Evolutionary conservation across 2,113 vertebrate genomes (phyloP), one percentile per base, ranked within the genome.

Genomic region (Zingel zingel): DNA sequence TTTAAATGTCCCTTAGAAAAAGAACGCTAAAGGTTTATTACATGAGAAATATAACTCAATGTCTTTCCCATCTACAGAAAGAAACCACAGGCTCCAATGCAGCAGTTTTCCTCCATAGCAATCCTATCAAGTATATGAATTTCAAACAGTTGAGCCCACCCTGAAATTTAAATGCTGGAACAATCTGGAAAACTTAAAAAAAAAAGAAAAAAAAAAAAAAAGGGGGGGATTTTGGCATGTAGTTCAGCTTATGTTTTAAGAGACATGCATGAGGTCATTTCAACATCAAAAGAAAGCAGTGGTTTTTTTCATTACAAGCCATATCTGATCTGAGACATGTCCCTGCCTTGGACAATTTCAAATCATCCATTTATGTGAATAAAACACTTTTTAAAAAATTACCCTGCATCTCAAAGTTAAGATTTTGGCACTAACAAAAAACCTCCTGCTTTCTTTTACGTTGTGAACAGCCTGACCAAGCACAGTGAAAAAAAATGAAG

Each of bases 111-210:
- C 64, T 71, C 43, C 50, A 65, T 16, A 73, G 47, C n/a, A 57
- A 73, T 36, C 54, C 53, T 23, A 79, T 68, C 19, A 65, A 67
- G 48, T 30, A 76, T 30, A 51, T 76, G 10, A 75, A 79, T 88
- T 87, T 82, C 88, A 90, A 93, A 82, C 43, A 62, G 47, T 12
- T 27, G 19, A 79, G 45, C 36, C 64, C 27, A 63, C 45, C 73
- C 54, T 75, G 80, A 82, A 43, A 74, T 84, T 79, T 82, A 18
- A 80, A 84, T 45, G 79, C 53, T 86, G 77, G 21, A 67, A 86
- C 58, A 73, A 70, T 56, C 5, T 73, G 69, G n/a, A 79, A 74
- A 76, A 56, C 12, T 23, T 23, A 0, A 51, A 73, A 27, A 27
- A 67, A 66, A 51, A 5, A 15, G 0, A 18, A 48, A 45, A 43